These are phyloP conservation scores for Coleophora deauratella DNA, from an alignment of 2,888 invertebrate species.

Conservation along the genomic window DNA sequence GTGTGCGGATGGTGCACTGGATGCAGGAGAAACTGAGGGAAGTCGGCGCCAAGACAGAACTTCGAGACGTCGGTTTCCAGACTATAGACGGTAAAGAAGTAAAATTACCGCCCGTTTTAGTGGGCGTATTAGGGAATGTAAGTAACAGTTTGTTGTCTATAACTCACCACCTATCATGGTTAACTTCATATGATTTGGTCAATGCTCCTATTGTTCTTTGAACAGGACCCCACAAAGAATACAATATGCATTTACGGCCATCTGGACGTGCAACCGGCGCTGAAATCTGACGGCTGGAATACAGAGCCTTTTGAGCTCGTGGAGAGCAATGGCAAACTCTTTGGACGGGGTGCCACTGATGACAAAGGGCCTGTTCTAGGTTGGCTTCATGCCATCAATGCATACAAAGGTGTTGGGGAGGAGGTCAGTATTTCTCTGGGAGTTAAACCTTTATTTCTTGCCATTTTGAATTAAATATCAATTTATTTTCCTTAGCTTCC, in stretches of 20 bases:
- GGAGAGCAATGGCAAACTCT: conserved; percentile 91
- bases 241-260: conserved; percentile 97
- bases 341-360: conserved; percentile 93
- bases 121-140: conserved; percentile 84
- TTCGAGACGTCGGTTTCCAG: conserved; percentile 86
- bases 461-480: too few species aligned
- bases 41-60: conserved; percentile 80
- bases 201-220: not conserved
- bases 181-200: not conserved
- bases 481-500: conserved; percentile 66
- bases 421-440: conserved; percentile 45
- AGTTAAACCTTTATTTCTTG: not conserved
- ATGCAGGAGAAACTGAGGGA: conserved; percentile 78
- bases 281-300: conserved; percentile 94
- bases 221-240: conserved; percentile 85
- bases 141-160: conserved; percentile 24
- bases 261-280: conserved; percentile 97
- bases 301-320: conserved; percentile 94
- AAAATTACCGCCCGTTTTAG: conserved; percentile 88
- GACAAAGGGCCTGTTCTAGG: conserved; percentile 96
- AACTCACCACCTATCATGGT: not conserved
- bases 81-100: conserved; percentile 81
- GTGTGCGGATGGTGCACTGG: conserved; percentile 91
- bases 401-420: conserved; percentile 81
- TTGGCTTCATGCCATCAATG: conserved; percentile 96